These are phyloP conservation scores for Cryptomyrus ogoouensis DNA, from an alignment of 2,113 vertebrate genomes.

Conservation along the genomic window DNA sequence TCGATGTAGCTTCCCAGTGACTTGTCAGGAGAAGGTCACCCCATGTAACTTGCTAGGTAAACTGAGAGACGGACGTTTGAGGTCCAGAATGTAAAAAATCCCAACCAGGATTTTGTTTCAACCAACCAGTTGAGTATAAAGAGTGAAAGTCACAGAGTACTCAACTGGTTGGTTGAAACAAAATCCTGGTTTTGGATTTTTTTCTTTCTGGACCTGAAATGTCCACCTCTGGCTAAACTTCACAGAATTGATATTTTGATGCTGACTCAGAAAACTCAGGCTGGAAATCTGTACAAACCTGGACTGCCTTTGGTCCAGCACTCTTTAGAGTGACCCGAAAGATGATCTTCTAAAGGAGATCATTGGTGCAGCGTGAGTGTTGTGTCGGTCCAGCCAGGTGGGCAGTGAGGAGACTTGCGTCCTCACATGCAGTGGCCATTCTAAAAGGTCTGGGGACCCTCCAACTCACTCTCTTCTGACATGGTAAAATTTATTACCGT, in stretches of 20 bases:
- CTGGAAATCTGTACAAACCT: not conserved
- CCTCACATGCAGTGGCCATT: not conserved
- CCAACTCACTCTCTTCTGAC: too few species aligned
- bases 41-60: not conserved
- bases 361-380: not conserved
- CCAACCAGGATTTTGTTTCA: too few species aligned
- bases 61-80: too few species aligned
- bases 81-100: too few species aligned
- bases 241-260: not conserved
- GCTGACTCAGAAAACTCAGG: not conserved
- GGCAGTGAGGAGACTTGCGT: not conserved
- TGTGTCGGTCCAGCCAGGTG: not conserved
- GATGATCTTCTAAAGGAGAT: not conserved
- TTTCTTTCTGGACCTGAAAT: too few species aligned
- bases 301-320: not conserved
- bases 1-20: not conserved
- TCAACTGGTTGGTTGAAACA: too few species aligned
- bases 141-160: too few species aligned
- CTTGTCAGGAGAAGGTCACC: not conserved
- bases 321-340: not conserved
- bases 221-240: not conserved
- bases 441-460: too few species aligned
- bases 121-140: too few species aligned
- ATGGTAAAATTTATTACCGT: too few species aligned
- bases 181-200: too few species aligned